Conservation (phyloP, 2,113 vertebrate genomes). For the Myanophis thanlyinensis region DNA sequence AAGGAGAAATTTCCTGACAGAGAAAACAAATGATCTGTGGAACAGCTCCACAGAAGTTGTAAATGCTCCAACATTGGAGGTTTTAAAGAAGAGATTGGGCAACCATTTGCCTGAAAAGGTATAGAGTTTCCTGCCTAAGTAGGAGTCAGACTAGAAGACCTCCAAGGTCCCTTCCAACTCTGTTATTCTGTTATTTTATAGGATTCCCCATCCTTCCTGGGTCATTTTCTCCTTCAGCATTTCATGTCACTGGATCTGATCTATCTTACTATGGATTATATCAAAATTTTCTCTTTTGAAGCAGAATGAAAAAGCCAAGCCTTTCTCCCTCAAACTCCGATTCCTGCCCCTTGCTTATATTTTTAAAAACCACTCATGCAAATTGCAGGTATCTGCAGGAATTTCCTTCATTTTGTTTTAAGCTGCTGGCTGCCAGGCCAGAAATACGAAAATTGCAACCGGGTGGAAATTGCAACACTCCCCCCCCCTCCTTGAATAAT, state of each 20-base stretch:
- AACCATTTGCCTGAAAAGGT: neutral
- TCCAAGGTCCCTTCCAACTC: neutral
- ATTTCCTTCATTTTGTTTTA: neutral
- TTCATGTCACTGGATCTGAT: neutral
- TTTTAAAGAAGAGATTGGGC: neutral
- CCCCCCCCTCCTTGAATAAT: neutral
- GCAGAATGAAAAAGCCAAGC: neutral
- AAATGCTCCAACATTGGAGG: neutral
- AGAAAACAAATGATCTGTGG: neutral
- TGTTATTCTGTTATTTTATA: neutral
- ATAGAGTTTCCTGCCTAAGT: neutral
- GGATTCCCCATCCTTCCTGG: neutral
- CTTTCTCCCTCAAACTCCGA: too few relatives aligned
- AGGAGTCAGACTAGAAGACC: neutral
- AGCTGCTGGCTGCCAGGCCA: neutral
- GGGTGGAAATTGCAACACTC: too few relatives aligned
- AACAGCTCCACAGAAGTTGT: neutral
- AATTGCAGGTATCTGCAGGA: neutral
- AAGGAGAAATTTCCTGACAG: neutral
- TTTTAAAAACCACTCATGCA: neutral
- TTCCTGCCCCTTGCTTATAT: neutral
- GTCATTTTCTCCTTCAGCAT: neutral
- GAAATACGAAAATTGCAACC: rapidly evolving
- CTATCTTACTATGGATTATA: neutral
- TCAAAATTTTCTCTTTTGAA: neutral